Evolutionary conservation across 2,797 vertebrate species (phyloP).

Genomic region (Dallia pectoralis): DNA sequence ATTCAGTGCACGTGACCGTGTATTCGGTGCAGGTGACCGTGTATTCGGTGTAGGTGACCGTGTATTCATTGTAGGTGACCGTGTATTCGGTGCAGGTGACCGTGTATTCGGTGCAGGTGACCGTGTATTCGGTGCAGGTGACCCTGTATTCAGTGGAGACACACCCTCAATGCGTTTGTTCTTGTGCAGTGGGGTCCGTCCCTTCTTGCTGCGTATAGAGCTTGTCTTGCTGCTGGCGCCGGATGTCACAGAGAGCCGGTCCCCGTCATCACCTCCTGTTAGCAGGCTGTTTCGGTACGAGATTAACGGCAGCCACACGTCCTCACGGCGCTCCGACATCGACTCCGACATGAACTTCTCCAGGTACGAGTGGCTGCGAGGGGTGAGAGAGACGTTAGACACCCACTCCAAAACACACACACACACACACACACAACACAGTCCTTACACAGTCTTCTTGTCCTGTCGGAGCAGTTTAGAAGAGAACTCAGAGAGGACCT

Average conservation of each 20-base stretch:
- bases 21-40: too few relatives aligned
- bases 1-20: too few relatives aligned
- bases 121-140: too few relatives aligned
- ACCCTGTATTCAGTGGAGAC: conserved; percentile 2
- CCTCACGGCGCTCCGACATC: conserved; percentile 98
- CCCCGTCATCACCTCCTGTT: conserved; percentile 90
- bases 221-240: conserved; percentile 95
- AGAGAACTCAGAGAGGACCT: conserved; percentile 97
- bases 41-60: too few relatives aligned
- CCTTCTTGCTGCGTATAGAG: conserved; percentile 96
- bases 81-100: too few relatives aligned
- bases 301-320: conserved; percentile 97
- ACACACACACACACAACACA: background rate
- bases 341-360: conserved; percentile 98
- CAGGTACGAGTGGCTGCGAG: conserved; percentile 88
- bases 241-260: conserved; percentile 92
- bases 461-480: conserved; percentile 97
- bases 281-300: conserved; percentile 97
- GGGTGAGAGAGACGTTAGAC: background rate
- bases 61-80: too few relatives aligned
- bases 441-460: conserved; percentile 99
- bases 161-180: conserved; percentile 82
- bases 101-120: background rate
- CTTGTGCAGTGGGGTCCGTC: conserved; percentile 90
- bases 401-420: conserved; percentile 2